A percentile compares a stretch with the other conserved stretches of the same genome.
These are phyloP conservation scores for Anneissia japonica DNA, from an alignment of 35 echinoderm and acorn worm genomes.

Conservation along the genomic window DNA sequence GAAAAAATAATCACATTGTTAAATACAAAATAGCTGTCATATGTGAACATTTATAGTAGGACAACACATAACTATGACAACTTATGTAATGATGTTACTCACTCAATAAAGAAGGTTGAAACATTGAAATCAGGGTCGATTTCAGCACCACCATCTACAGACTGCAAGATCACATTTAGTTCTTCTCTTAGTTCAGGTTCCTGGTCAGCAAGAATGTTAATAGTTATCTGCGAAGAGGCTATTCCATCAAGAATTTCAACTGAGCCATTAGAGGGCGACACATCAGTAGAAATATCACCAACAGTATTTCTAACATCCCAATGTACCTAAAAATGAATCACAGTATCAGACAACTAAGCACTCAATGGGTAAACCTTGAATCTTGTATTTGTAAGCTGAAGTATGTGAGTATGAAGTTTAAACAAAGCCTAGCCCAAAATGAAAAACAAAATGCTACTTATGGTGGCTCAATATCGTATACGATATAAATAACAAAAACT, in stretches of 20 bases:
- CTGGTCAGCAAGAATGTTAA: constrained; percentile 64
- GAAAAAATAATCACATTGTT: background rate
- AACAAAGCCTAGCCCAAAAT: too few relatives aligned
- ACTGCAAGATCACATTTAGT: constrained; percentile 49
- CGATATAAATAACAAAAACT: too few relatives aligned
- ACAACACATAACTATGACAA: background rate
- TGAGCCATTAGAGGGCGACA: constrained; percentile 64
- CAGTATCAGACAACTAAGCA: too few relatives aligned
- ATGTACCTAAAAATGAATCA: constrained; percentile 36
- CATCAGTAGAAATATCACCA: constrained; percentile 33
- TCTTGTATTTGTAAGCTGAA: too few relatives aligned
- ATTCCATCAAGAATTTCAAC: constrained; percentile 58
- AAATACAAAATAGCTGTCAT: background rate
- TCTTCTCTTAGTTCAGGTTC: constrained; percentile 61
- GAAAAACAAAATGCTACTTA: too few relatives aligned
- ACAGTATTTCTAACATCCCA: constrained; percentile 57
- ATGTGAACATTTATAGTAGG: too few relatives aligned
- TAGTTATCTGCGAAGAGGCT: constrained; percentile 50
- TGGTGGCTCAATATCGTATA: too few relatives aligned
- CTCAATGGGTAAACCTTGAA: too few relatives aligned
- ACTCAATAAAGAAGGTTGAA: constrained; percentile 76
- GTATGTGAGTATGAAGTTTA: too few relatives aligned
- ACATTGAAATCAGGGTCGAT: constrained; percentile 62
- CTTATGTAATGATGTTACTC: constrained; percentile 13
- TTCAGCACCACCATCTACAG: constrained; percentile 76